A percentile compares a stretch with the other conserved stretches of the same genome.
Conservation (phyloP, 2,888 invertebrate species). For the Parascotia fuliginaria region DNA sequence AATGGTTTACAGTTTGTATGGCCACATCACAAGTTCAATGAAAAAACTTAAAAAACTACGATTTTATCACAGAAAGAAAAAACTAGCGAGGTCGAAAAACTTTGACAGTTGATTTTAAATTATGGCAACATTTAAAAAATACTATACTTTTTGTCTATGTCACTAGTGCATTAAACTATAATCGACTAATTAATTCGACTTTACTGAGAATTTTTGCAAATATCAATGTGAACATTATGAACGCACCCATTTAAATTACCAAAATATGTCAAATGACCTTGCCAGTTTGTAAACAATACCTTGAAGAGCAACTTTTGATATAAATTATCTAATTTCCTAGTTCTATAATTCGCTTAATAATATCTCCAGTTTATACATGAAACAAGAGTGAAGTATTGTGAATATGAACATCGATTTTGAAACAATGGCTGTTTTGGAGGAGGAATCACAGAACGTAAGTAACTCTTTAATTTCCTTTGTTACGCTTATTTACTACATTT, state of each 20-base stretch:
- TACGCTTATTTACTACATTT: conserved; percentile 41
- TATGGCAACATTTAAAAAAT: conserved; percentile 32
- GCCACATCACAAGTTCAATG: conserved; percentile 74
- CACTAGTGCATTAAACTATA: conserved; percentile 27
- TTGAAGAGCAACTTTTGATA: conserved; percentile 79
- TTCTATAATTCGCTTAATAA: conserved; percentile 73
- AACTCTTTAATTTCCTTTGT: conserved; percentile 57
- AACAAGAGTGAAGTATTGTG: conserved; percentile 20
- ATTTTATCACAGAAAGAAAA: conserved; percentile 69
- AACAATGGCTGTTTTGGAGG: conserved; percentile 87
- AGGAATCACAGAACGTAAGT: conserved; percentile 87
- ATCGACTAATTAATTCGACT: conserved; percentile 28
- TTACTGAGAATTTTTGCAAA: conserved; percentile 22
- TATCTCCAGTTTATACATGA: conserved; percentile 32
- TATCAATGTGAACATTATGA: conserved; percentile 42
- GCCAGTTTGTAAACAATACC: conserved; percentile 92
- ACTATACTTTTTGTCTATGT: conserved; percentile 23
- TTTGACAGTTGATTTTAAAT: conserved; percentile 49
- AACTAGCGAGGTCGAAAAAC: conserved; percentile 65
- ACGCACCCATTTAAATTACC: conserved; percentile 58
- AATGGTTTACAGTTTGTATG: conserved; percentile 60
- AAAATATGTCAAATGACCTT: conserved; percentile 88
- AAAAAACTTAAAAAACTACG: conserved; percentile 68
- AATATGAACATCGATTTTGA: conserved; percentile 86
- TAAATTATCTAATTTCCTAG: conserved; percentile 78